Evolutionary conservation across 2,888 invertebrate species (phyloP), one percentile per base, ranked within the genome.

Genomic region (Acronicta aceris): DNA sequence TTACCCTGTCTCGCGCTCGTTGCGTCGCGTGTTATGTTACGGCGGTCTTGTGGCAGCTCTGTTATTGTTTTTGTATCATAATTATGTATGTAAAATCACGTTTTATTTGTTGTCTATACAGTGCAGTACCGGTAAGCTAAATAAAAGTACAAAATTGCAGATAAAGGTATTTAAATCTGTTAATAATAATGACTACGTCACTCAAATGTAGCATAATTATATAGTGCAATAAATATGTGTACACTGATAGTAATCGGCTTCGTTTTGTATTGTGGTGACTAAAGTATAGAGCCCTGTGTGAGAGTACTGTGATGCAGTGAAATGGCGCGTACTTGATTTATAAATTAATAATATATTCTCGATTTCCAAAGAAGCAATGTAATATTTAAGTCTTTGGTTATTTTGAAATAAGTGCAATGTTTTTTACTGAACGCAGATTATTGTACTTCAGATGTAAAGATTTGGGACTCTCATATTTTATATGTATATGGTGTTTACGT

Each of bases 81-180:
- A 30, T 21, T 33, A 87, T 84, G 78, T 87, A 84, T 83, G 81
- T 86, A 85, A n/a, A 81, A 76, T 59, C 64, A 63, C 48, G 58
- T 61, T 71, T 76, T 65, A 59, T 81, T 81, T 81, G 76, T 82
- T 76, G 65, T 76, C 72, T 78, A 82, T 76, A 71, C 56, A 65
- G 59, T 76, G 71, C 79, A 71, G 60, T 73, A 74, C 62, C 76
- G 65, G 61, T 78, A 82, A 84, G 88, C 89, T 89, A 89, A 92
- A 84, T 87, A 86, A 84, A 88, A 93, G 93, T 93, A 93, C 93
- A 93, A 93, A 93, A 91, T 92, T 92, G 88, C 90, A 82, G 83
- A 86, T 90, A 89, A 80, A 84, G 85, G 85, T 89, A 86, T 85
- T 89, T 84, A 82, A 84, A 86, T 81, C 81, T 85, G 81, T 76